phyloP scores from a whole-genome alignment of 2,113 vertebrate species.

The Cyphomyrus discorhynchus region DNA sequence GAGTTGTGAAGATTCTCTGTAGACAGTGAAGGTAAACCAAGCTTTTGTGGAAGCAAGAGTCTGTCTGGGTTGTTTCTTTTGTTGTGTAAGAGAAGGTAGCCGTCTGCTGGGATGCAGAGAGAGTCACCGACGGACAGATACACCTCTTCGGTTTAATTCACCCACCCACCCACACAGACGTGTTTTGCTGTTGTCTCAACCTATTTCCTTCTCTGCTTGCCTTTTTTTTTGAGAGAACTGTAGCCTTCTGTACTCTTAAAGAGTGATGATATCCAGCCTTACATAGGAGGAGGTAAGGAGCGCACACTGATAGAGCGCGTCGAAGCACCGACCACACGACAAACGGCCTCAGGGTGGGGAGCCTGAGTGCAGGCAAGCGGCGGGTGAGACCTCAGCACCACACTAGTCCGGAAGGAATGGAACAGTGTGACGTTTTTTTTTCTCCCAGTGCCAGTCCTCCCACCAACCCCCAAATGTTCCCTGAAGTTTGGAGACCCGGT shows the following conservation, averaged over 20 bases:
- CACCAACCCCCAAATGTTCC: no score
- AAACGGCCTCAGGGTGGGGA: no score
- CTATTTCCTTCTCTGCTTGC: not conserved
- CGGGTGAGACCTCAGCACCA: no score
- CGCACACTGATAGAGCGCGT: no score
- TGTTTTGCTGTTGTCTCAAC: not conserved
- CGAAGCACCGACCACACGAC: no score
- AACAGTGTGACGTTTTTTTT: no score
- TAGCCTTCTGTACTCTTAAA: constrained; percentile 27
- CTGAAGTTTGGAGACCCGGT: no score
- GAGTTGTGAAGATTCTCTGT: not conserved
- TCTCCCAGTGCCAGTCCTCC: no score
- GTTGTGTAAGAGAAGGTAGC: not conserved
- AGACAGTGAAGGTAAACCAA: not conserved
- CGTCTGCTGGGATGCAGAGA: not conserved
- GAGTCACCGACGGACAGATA: not conserved
- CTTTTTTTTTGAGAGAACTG: constrained; percentile 21
- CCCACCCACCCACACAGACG: not conserved
- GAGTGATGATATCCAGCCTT: constrained; percentile 17
- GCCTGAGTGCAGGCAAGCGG: no score
- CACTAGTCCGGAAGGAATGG: no score
- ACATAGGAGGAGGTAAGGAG: not conserved
- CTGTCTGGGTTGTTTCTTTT: not conserved
- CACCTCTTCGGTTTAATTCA: not conserved
- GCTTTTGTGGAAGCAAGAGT: not conserved